These are phyloP conservation scores for Alouatta palliata DNA, from an alignment of 2,113 vertebrate genomes.

Conservation along the genomic window DNA sequence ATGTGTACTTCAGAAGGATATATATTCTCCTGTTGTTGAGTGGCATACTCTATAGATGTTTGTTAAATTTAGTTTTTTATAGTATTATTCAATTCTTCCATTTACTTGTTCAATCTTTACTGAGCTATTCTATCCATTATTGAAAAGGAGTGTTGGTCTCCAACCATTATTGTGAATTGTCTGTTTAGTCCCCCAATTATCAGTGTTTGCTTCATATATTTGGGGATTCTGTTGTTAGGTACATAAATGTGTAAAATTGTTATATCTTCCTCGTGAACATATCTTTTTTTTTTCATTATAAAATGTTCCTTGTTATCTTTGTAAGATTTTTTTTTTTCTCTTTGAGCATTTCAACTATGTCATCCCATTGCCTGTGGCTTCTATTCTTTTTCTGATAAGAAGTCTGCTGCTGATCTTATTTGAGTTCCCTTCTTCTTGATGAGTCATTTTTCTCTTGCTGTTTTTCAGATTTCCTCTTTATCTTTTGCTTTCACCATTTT, in stretches of 20 bases:
- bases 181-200: too few relatives aligned
- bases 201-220: too few relatives aligned
- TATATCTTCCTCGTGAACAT: too few relatives aligned
- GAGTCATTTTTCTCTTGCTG: background rate
- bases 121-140: background rate
- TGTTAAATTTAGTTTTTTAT: background rate
- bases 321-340: background rate
- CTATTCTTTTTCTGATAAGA: background rate
- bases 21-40: background rate
- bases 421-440: background rate
- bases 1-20: background rate
- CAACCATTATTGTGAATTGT: too few relatives aligned
- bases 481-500: background rate
- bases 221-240: too few relatives aligned
- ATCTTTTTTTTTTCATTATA: too few relatives aligned
- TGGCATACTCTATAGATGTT: too few relatives aligned
- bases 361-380: background rate
- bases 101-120: background rate
- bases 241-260: too few relatives aligned
- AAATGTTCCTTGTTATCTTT: too few relatives aligned
- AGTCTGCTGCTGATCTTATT: background rate
- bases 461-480: slow-evolving; percentile 15
- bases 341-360: background rate
- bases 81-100: background rate
- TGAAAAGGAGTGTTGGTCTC: too few relatives aligned